Base-by-base conservation (phyloP, 2,888 invertebrate species). In the Meiosimyza platycephala region DNA sequence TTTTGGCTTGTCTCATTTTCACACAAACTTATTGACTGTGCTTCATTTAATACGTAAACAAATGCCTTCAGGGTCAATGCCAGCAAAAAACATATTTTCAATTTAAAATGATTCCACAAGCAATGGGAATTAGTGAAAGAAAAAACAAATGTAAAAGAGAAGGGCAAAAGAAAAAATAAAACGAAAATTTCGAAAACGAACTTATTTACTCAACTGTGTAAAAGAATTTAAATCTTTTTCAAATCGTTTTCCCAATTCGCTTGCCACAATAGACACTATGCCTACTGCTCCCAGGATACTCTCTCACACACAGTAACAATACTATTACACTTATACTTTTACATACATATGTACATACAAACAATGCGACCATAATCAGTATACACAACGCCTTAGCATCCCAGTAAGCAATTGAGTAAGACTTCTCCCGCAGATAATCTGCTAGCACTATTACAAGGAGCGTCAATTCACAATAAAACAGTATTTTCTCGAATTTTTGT, bases 171-270 rank as follows among this genome's bases (percentile, higher is more conserved):
- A 76, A 60, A 77, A 72, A 66, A 60, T 12, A 33, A 62, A 52
- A 13, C 18, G 59, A 70, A 40, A 54, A 28, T 22, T 47, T 71
- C 66, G 51, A 50, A 40, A 50, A 64, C 74, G 78, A 80, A 76
- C 78, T 77, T 76, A 81, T 78, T 77, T 81, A 81, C 77, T 80
- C 79, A 78, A 81, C 77, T 80, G 80, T 78, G 78, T 76, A 78
- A 80, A 81, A 79, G 78, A 79, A 79, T 80, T 81, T 79, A 79
- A 79, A 55, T 40, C n/a, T 40, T 40, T 40, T 40, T 40, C 40
- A 6, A 40, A 40, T 9, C 9, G 40, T 40, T 40, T 40, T 40
- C 40, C 40, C 40, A 1, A 40, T 40, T 40, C 57, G 15, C 9
- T 54, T 11, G n/a, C 62, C 64, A 33, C 52, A n/a, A n/a, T 9